Percentiles rank a stretch among this genome's conserved stretches.
Evolutionary conservation across 30 jellyfish, hydroid and myxozoan genomes (phyloP).

Genomic region (Mastigias papua): DNA sequence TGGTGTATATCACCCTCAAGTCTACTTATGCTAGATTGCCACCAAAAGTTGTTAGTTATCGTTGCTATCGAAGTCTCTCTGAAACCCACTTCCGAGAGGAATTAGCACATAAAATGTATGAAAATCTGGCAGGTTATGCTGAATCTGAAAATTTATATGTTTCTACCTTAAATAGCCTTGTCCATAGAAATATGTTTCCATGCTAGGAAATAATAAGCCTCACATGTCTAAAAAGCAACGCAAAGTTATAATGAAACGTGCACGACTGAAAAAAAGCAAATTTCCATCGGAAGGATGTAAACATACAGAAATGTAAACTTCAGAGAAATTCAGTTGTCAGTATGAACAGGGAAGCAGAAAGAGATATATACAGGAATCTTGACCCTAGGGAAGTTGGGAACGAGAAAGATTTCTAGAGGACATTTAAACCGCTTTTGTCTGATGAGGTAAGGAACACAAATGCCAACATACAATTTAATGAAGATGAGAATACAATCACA

Average conservation of each 20-base stretch:
- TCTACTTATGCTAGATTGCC: too few relatives aligned
- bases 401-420: slow-evolving; percentile 15
- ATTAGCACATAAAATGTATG: background rate
- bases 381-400: slow-evolving; percentile 16
- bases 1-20: too few relatives aligned
- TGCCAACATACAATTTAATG: slow-evolving; percentile 20
- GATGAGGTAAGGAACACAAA: slow-evolving; percentile 17
- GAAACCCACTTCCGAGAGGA: too few relatives aligned
- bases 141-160: slow-evolving; percentile 15
- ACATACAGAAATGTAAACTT: slow-evolving; percentile 6
- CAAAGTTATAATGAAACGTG: slow-evolving; percentile 19
- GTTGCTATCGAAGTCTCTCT: too few relatives aligned
- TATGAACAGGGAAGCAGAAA: slow-evolving; percentile 26
- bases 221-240: slow-evolving; percentile 32
- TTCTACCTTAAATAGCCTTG: slow-evolving; percentile 20
- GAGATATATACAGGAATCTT: slow-evolving; percentile 19
- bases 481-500: background rate
- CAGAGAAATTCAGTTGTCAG: slow-evolving; percentile 51
- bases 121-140: background rate
- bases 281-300: slow-evolving; percentile 17
- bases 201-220: slow-evolving; percentile 28
- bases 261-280: slow-evolving; percentile 32
- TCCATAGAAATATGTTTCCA: slow-evolving; percentile 19
- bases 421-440: slow-evolving; percentile 4
- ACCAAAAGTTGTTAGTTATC: too few relatives aligned